phyloP scores from a whole-genome alignment of 2,888 invertebrate genomes.

The Pyralis farinalis region DNA sequence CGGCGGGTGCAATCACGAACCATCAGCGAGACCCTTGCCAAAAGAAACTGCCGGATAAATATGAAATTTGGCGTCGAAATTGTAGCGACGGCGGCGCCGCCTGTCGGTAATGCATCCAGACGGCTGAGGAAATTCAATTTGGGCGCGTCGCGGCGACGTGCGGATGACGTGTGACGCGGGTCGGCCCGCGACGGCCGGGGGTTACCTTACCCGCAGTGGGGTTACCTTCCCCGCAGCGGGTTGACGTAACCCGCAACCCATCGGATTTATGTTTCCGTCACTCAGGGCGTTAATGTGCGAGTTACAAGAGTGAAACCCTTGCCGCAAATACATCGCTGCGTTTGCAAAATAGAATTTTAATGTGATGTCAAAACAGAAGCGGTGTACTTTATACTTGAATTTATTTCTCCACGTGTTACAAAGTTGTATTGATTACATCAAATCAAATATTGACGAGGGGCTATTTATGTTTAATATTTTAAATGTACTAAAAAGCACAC shows the following conservation, averaged over 20 bases:
- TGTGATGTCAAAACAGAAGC: no score
- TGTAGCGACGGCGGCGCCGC: conserved; percentile 41
- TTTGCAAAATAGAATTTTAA: no score
- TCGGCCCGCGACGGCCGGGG: not conserved
- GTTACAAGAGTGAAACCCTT: no score
- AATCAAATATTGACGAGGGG: no score
- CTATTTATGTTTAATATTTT: no score
- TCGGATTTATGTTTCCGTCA: conserved; percentile 2
- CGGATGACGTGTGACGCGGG: conserved; percentile 30
- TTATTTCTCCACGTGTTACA: no score
- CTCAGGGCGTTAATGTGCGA: not conserved
- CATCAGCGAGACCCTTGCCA: conserved; percentile 15
- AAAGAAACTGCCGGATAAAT: conserved; percentile 32
- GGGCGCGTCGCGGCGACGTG: conserved; percentile 33
- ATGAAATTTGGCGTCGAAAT: conserved; percentile 51
- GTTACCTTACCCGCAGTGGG: conserved; percentile 2
- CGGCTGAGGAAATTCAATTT: conserved; percentile 52
- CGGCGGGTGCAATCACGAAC: conserved; percentile 5
- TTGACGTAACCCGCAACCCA: no score
- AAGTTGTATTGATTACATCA: no score
- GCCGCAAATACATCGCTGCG: no score
- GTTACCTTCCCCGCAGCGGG: not conserved
- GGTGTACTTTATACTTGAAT: no score
- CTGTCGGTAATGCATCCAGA: conserved; percentile 43
- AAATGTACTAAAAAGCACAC: no score